Base-by-base conservation (phyloP, 1,140 invertebrate species). In the Gonioctena quinquepunctata region DNA sequence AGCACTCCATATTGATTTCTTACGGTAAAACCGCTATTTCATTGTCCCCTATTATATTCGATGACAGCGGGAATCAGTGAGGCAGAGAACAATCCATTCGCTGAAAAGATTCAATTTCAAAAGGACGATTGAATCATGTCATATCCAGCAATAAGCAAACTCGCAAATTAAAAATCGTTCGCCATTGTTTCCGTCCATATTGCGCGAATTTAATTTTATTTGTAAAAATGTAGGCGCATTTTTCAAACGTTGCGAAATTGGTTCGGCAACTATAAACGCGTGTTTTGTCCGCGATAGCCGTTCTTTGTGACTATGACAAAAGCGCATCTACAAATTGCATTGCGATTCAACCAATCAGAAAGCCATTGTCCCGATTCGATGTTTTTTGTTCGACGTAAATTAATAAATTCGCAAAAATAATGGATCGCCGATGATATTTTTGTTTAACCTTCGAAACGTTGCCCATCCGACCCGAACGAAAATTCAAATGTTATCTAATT, bases 281-380 rank as follows among this genome's bases (percentile, higher is more conserved):
- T 81, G 79, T 81, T 81, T 79, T 80, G 77, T 81, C 74, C 73
- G 72, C 76, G 79, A 81, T 81, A 81, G 73, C 66, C 71, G 68
- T 69, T 74, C 69, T 77, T 81, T 81, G 78, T 80, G 56, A 57
- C 23, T 33, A 57, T 33, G 72, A 80, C 79, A 81, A 81, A 78
- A 69, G 75, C 71, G 66, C 74, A 81, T 81, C 79, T 80, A 82
- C 81, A 82, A 82, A 82, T 82, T 82, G 79, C 80, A 82, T 81
- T 82, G 79, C 79, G 80, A 82, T 79, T 78, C 80, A 82, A 71
- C 80, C 80, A 82, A 82, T 82, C 81, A 82, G 81, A 82, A 82
- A 81, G 73, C 70, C 77, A 81, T 82, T 82, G 81, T 82, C 66
- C 68, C 66, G 70, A 76, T 75, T 72, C 62, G 76, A 73, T 76